Evolutionary conservation across 2,888 invertebrate genomes (phyloP).

Genomic region (Phengaris arion): DNA sequence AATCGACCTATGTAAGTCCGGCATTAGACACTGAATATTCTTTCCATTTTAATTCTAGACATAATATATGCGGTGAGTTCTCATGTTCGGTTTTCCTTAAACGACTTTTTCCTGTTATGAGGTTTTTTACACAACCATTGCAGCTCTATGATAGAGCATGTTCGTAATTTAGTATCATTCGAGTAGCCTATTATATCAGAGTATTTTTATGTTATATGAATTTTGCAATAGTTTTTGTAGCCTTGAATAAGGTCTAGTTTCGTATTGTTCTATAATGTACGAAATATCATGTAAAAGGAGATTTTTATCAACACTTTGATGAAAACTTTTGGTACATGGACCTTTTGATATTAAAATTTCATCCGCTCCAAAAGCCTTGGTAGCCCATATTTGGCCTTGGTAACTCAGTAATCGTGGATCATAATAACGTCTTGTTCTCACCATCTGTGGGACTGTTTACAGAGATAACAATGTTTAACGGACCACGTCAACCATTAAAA

Average conservation of each 20-base stretch:
- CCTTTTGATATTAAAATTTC: no score
- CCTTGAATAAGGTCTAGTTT: no score
- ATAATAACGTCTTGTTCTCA: conserved; percentile 28
- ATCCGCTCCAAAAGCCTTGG: no score
- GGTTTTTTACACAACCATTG: not conserved
- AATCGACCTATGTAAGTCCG: not conserved
- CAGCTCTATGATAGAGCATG: not conserved
- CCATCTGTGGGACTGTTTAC: conserved; percentile 57
- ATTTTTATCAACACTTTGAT: no score
- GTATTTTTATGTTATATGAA: no score
- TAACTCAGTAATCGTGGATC: not conserved
- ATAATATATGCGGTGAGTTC: not conserved
- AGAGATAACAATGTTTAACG: conserved; percentile 75
- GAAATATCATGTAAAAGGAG: no score
- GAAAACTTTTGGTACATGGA: no score
- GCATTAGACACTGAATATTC: not conserved
- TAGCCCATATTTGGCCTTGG: not conserved
- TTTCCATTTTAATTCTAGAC: not conserved
- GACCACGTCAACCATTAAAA: conserved; percentile 72
- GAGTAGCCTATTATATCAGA: not conserved
- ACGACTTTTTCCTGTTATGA: conserved; percentile 9
- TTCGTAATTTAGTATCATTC: not conserved
- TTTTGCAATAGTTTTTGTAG: no score
- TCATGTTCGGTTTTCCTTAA: conserved; percentile 3
- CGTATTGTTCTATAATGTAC: no score